Evolutionary conservation across 2,888 invertebrate species (phyloP).

Genomic region (Eumacrocentrus americanus): DNA sequence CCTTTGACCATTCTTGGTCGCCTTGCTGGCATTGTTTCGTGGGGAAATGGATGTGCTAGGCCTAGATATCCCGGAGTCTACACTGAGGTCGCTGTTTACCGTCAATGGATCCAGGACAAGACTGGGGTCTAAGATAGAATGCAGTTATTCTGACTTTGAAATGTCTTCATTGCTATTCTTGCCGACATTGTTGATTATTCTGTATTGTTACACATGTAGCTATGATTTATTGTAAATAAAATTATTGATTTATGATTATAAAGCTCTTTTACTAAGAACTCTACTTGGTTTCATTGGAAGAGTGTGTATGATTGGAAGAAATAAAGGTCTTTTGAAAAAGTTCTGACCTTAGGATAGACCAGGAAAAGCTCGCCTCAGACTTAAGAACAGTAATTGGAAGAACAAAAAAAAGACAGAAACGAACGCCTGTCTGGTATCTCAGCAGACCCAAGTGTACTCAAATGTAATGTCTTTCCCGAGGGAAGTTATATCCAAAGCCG

Average conservation of each 20-base stretch:
- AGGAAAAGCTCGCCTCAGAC: too few relatives aligned
- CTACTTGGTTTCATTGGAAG: too few relatives aligned
- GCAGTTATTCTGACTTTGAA: background rate
- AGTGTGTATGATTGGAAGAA: too few relatives aligned
- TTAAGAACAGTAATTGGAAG: too few relatives aligned
- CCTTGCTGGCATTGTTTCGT: slow-evolving; percentile 48
- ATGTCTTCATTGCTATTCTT: background rate
- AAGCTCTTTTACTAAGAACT: too few relatives aligned
- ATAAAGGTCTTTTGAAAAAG: too few relatives aligned
- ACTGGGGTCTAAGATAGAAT: slow-evolving; percentile 30
- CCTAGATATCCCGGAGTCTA: slow-evolving; percentile 61
- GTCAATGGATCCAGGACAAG: slow-evolving; percentile 47
- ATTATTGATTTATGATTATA: background rate
- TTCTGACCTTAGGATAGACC: too few relatives aligned
- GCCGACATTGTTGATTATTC: background rate
- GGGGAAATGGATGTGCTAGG: slow-evolving; percentile 67
- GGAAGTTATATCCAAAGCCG: background rate
- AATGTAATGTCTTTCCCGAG: background rate
- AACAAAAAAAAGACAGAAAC: too few relatives aligned
- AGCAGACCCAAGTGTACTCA: background rate
- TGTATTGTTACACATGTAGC: background rate
- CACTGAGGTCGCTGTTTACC: slow-evolving; percentile 65
- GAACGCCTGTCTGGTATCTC: too few relatives aligned
- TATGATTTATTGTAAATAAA: background rate
- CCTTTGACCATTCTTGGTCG: slow-evolving; percentile 44